Base-by-base conservation (phyloP, 2,113 vertebrate species). In the Ochotona princeps region DNA sequence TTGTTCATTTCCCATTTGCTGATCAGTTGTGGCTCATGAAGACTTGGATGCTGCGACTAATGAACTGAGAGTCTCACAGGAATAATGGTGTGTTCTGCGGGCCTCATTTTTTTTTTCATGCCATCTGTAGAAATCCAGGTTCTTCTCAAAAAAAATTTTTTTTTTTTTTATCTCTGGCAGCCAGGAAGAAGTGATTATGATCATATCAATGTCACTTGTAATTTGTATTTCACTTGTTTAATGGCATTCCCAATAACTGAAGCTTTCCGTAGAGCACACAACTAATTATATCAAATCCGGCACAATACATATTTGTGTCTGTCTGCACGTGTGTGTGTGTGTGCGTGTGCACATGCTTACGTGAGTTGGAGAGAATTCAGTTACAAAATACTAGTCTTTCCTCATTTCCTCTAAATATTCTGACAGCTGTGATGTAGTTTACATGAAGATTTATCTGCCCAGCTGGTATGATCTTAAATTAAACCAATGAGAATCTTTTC, bases 1-100 rank as follows among this genome's bases (percentile, higher is more conserved):
- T 96, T 98, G 98, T 97, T 98, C 98, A 97, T 98, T 98, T 98
- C 97, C 98, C 97, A 98, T 98, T 99, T 98, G 98, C 97, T 97
- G 98, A 98, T 98, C 97, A 96, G 97, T 97, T 97, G 97, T 93
- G 66, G 97, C 97, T 98, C 96, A 20, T 98, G 97, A 98, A 98
- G 97, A 97, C 97, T 98, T 97, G 97, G 96, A 97, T 97, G 97
- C 97, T 97, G 97, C 97, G 81, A 67, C 97, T 98, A 98, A 98
- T 97, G 97, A 98, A 98, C 98, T 97, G 97, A 97, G 17, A 74
- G 97, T 97, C 98, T 98, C 97, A 0, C 96, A 98, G 97, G 98
- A 98, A 98, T 98, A 98, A 98, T 98, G 97, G 97, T 96, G 94
- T 86, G 96, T 87, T 97, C 96, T 15, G 93, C 93, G 95, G 93